These are phyloP conservation scores for Lasioglossum lativentre DNA, from an alignment of 2,888 invertebrate species.

Conservation along the genomic window DNA sequence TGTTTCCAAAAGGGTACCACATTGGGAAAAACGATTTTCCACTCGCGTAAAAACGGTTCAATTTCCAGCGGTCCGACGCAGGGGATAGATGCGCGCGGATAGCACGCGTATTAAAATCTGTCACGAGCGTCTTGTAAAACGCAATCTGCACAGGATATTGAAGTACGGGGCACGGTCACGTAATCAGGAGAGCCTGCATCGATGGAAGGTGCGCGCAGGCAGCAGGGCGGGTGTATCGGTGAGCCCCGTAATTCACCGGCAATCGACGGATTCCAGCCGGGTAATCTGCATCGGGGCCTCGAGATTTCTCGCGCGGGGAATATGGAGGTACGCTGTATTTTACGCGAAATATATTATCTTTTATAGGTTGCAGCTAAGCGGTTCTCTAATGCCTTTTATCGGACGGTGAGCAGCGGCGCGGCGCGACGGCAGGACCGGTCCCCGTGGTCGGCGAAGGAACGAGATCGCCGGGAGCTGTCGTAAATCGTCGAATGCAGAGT, in stretches of 20 bases:
- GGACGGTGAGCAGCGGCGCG: conserved; percentile 25
- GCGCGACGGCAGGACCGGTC: conserved; percentile 26
- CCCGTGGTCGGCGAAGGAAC: conserved; percentile 37
- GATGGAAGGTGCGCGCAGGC: neutral
- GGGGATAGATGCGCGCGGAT: neutral
- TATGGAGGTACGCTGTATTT: conserved; percentile 44
- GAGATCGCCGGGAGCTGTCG: conserved; percentile 55
- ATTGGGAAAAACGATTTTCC: no score
- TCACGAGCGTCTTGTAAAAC: neutral
- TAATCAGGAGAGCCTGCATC: neutral
- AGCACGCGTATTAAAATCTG: neutral
- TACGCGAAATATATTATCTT: conserved; percentile 69
- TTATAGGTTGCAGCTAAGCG: conserved; percentile 68
- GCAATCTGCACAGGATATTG: neutral
- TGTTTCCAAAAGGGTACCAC: no score
- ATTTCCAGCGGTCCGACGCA: neutral
- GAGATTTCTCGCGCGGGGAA: conserved; percentile 51
- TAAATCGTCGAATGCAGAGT: conserved; percentile 70
- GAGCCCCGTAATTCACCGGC: neutral
- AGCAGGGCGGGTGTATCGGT: neutral
- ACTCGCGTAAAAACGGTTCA: neutral
- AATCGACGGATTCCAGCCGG: conserved; percentile 32
- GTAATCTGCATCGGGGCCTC: conserved; percentile 55
- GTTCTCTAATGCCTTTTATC: conserved; percentile 68
- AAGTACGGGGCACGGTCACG: neutral